A percentile compares a stretch with the other conserved stretches of the same genome.
Conservation (phyloP, 53 echinoderm and acorn worm genomes). For the Mesocentrotus franciscanus region DNA sequence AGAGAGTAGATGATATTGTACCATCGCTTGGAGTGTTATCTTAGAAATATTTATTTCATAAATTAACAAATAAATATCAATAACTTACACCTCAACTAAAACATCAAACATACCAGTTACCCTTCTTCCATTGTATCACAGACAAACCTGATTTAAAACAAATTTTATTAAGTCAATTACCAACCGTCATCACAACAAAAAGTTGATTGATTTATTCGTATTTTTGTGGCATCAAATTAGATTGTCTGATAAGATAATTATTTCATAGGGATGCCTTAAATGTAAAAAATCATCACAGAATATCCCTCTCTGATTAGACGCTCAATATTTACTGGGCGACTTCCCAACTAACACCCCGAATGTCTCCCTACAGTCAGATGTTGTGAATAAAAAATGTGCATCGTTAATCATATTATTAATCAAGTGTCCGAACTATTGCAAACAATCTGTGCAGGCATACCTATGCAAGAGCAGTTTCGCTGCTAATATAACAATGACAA, state of each 20-base stretch:
- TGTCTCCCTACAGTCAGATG: too few relatives aligned
- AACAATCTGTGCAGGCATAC: too few relatives aligned
- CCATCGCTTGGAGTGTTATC: neutral
- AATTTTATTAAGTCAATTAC: neutral
- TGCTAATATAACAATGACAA: too few relatives aligned
- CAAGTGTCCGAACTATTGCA: too few relatives aligned
- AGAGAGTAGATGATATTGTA: neutral
- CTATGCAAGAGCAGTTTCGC: too few relatives aligned
- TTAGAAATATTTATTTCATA: conserved; percentile 41
- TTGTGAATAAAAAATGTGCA: too few relatives aligned
- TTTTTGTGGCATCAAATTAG: neutral
- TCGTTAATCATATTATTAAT: too few relatives aligned
- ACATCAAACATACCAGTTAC: neutral
- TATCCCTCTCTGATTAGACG: too few relatives aligned
- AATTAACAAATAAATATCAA: conserved; percentile 36
- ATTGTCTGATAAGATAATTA: neutral
- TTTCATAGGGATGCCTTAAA: too few relatives aligned
- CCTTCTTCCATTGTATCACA: neutral
- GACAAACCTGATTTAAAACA: neutral
- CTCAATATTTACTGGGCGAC: too few relatives aligned
- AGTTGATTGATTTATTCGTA: neutral
- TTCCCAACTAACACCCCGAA: too few relatives aligned
- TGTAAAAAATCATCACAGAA: too few relatives aligned
- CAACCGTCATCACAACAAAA: neutral
- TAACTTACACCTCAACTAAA: conserved; percentile 10